Evolutionary conservation across 2,113 vertebrate species (phyloP).

Genomic region (Penelope pileata): DNA sequence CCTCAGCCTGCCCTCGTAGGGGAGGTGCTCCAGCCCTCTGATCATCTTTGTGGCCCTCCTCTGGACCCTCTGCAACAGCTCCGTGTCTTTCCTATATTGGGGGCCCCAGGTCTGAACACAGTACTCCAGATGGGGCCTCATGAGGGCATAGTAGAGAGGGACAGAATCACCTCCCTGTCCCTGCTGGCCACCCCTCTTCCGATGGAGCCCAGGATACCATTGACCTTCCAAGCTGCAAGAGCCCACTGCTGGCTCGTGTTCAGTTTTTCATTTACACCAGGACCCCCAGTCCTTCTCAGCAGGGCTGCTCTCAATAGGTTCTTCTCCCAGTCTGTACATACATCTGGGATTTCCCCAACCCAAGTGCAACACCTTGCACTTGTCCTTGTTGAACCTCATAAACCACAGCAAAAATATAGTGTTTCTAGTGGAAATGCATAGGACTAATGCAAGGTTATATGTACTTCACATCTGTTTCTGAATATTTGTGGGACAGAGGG

Average conservation of each 20-base stretch:
- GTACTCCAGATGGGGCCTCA: not conserved
- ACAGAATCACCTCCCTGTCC: not conserved
- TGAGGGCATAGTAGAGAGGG: not conserved
- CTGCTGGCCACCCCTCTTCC: not conserved
- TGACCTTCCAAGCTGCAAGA: not conserved
- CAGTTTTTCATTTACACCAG: not conserved
- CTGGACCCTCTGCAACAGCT: not conserved
- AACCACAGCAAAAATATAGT: not conserved
- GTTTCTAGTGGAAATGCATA: not conserved
- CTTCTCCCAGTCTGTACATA: not conserved
- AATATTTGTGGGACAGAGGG: constrained; percentile 9
- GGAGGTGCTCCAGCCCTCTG: not conserved
- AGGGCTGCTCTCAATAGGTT: not conserved
- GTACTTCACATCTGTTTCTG: not conserved
- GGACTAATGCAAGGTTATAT: not conserved
- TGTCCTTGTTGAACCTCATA: not conserved
- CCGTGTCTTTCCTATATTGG: not conserved
- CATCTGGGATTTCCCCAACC: not conserved
- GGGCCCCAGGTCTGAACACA: not conserved
- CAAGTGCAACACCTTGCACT: not conserved
- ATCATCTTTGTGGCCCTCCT: not conserved
- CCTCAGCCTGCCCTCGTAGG: not conserved
- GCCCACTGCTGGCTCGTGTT: not conserved
- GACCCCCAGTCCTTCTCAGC: not conserved
- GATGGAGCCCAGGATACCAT: too few relatives aligned